These are phyloP conservation scores for Sogatella furcifera DNA, from an alignment of 1,140 invertebrate species.

Conservation along the genomic window DNA sequence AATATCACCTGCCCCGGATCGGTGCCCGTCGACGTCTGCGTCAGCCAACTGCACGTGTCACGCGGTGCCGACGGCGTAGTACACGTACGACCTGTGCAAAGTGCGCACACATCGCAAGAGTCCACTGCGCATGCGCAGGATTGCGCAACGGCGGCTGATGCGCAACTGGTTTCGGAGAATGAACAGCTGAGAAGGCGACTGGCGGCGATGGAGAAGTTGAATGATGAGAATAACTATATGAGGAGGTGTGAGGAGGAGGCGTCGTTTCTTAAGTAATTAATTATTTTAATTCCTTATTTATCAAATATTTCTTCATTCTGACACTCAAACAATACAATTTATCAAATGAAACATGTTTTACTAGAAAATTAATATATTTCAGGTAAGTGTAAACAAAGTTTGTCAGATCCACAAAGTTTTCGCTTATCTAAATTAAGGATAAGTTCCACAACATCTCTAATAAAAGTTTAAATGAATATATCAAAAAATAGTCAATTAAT, in stretches of 20 bases:
- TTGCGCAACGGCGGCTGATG: no score
- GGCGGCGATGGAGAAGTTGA: conserved; percentile 44
- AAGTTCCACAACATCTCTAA: no score
- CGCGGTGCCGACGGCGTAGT: conserved; percentile 59
- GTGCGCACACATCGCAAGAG: background rate
- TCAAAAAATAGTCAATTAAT: no score
- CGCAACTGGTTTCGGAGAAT: conserved; percentile 37
- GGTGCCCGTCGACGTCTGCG: conserved; percentile 62
- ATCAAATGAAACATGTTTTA: no score
- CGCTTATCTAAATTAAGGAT: no score
- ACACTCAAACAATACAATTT: no score
- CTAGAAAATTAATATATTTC: no score
- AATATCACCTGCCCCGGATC: conserved; percentile 75
- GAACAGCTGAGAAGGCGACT: conserved; percentile 49
- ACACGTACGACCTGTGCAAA: conserved; percentile 60
- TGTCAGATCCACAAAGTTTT: no score
- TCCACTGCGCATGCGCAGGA: background rate
- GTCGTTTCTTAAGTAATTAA: conserved; percentile 36
- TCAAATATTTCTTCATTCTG: background rate
- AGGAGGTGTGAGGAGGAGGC: conserved; percentile 50
- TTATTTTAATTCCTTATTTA: background rate
- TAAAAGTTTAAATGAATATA: no score
- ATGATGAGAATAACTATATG: conserved; percentile 46
- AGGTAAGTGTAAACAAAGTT: no score
- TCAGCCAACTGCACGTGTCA: conserved; percentile 53